Base-by-base conservation (phyloP, 2,888 invertebrate genomes). In the Agriopis aurantiaria region DNA sequence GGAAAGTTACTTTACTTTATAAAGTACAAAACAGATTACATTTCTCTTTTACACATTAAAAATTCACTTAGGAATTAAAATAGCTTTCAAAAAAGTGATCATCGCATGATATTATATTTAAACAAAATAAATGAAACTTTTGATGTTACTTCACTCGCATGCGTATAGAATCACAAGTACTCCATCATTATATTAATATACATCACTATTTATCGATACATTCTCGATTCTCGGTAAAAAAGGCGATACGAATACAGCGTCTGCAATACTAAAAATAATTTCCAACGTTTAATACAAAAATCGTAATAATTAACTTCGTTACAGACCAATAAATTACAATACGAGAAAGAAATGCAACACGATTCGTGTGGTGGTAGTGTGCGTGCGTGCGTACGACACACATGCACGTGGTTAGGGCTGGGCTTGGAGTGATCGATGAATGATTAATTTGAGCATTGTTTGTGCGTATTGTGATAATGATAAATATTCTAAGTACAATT, bases 231-330 rank as follows among this genome's bases (percentile, higher is more conserved):
- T 84, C 81, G 83, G 91, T 91, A 93, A 89, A 91, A 91, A 88
- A 85, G 80, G 71, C 77, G 71, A 79, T 78, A 80, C 83, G 79
- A 78, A 79, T 74, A 74, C 77, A 80, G 77, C 80, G 86, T 89
- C 88, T 90, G 90, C 88, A 82, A 84, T 75, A 89, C 88, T 93
- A 92, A 93, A 93, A 93, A 93, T 94, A 93, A 93, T 93, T 92
- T 93, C 88, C 92, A 92, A 89, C 93, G 92, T 94, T 94, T 93
- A 93, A 93, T 93, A 93, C 93, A 93, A 94, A 94, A 94, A 94
- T 94, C 90, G 91, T 90, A 93, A 93, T 94, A 94, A 94, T 94
- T 94, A 93, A 93, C 93, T 92, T 93, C 89, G 93, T 93, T 93
- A 93, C 93, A 93, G 93, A 89, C 92, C 91, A 91, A 94, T 94